A percentile compares a stretch with the other conserved stretches of the same genome.
phyloP scores from a whole-genome alignment of 2,797 vertebrate genomes.

The Alfaro cultratus region DNA sequence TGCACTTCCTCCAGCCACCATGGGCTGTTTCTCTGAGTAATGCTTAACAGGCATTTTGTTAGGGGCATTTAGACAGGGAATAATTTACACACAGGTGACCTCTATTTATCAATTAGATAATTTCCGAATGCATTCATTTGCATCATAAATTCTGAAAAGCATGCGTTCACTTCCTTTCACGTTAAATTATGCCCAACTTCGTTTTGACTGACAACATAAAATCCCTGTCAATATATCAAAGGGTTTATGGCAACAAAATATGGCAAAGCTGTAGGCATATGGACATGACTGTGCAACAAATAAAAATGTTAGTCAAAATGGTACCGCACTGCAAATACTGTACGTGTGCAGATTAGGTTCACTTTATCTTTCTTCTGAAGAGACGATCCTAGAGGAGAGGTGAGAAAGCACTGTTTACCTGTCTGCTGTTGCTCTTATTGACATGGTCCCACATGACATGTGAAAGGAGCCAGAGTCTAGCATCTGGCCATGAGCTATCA shows the following conservation, averaged over 20 bases:
- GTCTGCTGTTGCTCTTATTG: slow-evolving; percentile 63
- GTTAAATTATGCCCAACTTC: not conserved
- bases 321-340: not conserved
- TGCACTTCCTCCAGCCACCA: not conserved
- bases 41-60: not conserved
- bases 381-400: slow-evolving; percentile 29
- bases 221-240: not conserved
- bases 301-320: not conserved
- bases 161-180: not conserved
- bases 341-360: not conserved
- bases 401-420: slow-evolving; percentile 40
- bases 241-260: not conserved
- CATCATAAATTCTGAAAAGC: not conserved
- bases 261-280: not conserved
- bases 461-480: slow-evolving; percentile 63
- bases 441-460: slow-evolving; percentile 68
- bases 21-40: not conserved
- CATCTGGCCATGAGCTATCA: slow-evolving; percentile 81
- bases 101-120: not conserved
- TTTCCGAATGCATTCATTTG: not conserved
- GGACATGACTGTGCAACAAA: not conserved
- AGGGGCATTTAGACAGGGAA: not conserved
- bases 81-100: not conserved
- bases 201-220: not conserved
- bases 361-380: slow-evolving; percentile 14